Percentiles rank a stretch among this genome's conserved stretches.
phyloP scores from a whole-genome alignment of 2,113 vertebrate genomes.

The Apteryx owenii region DNA sequence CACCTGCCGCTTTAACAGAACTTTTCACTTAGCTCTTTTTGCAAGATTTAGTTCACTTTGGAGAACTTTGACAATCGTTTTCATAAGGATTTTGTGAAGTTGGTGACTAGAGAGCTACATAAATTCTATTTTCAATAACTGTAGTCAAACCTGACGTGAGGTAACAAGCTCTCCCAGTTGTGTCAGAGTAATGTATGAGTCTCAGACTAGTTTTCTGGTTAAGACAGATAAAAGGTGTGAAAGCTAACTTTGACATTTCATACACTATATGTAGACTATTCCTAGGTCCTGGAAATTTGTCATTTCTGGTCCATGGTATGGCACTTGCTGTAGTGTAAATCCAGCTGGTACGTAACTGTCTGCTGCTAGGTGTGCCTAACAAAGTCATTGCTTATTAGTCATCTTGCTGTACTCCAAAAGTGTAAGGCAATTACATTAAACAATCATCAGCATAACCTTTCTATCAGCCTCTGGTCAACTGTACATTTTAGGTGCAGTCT shows the following conservation, averaged over 20 bases:
- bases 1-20: constrained; percentile 48
- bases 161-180: neutral
- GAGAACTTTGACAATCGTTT: neutral
- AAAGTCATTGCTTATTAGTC: neutral
- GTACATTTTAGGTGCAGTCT: neutral
- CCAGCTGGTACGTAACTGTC: neutral
- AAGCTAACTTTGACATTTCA: neutral
- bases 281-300: neutral
- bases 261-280: neutral
- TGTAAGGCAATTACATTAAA: neutral
- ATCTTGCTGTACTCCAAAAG: neutral
- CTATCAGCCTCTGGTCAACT: neutral
- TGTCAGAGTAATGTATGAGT: neutral
- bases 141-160: neutral
- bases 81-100: neutral
- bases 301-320: neutral
- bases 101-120: neutral
- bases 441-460: neutral
- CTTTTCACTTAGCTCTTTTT: constrained; percentile 23
- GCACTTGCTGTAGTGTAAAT: neutral
- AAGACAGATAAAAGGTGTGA: neutral
- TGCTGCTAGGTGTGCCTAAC: neutral
- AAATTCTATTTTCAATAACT: constrained; percentile 4
- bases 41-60: constrained; percentile 26
- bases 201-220: neutral